Percentiles rank a stretch among this genome's conserved stretches.
These are phyloP conservation scores for Miniopterus natalensis DNA, from an alignment of 2,113 vertebrate species.

Conservation along the genomic window DNA sequence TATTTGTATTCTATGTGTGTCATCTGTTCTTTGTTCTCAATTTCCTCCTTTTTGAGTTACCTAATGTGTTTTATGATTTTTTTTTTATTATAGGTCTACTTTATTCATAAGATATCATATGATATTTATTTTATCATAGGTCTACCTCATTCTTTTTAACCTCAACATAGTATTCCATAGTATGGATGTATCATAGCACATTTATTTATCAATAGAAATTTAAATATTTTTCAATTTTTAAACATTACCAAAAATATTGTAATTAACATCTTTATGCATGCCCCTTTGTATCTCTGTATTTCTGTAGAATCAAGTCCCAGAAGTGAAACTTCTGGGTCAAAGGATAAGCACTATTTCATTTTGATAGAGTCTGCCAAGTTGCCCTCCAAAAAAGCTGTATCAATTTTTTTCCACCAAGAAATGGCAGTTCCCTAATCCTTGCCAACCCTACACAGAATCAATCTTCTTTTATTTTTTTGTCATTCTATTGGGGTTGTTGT, in stretches of 20 bases:
- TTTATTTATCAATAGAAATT: background rate
- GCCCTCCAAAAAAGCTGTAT: background rate
- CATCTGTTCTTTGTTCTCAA: background rate
- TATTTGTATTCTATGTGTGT: background rate
- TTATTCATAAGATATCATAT: background rate
- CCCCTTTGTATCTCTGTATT: background rate
- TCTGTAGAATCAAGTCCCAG: slow-evolving; percentile 35
- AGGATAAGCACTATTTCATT: background rate
- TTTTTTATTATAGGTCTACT: background rate
- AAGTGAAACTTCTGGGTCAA: background rate
- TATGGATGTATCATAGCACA: background rate
- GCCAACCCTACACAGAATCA: slow-evolving; percentile 1
- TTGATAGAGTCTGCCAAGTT: background rate
- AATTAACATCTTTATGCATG: background rate
- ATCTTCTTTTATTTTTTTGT: slow-evolving; percentile 21
- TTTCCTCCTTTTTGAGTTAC: background rate
- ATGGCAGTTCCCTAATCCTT: background rate
- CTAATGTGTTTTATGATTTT: background rate
- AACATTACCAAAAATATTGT: background rate
- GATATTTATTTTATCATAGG: background rate
- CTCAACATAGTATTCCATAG: background rate
- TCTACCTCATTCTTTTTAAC: background rate
- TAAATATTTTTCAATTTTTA: slow-evolving; percentile 33
- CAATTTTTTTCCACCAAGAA: background rate
- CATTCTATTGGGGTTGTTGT: background rate